A percentile compares a stretch with the other conserved stretches of the same genome.
phyloP scores from a whole-genome alignment of 2,113 vertebrate species.

The Misgurnus anguillicaudatus region DNA sequence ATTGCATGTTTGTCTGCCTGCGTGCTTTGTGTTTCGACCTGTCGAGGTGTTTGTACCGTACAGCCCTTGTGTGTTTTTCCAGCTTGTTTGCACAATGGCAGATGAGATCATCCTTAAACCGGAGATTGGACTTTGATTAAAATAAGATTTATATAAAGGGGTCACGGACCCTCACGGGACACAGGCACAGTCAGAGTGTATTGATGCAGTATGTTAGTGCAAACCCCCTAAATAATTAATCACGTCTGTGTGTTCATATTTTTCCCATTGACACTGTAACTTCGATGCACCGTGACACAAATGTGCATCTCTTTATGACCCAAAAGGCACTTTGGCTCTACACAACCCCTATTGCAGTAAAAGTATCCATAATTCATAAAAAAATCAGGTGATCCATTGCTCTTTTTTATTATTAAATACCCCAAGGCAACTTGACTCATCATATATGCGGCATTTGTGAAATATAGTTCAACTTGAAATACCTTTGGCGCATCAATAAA shows the following conservation, averaged over 20 bases:
- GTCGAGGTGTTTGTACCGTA: conserved; percentile 20
- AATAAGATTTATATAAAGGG: conserved; percentile 17
- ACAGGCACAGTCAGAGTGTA: not conserved
- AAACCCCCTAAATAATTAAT: conserved; percentile 38
- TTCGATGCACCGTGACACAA: not conserved
- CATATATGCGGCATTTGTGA: conserved; percentile 10
- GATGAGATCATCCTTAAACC: not conserved
- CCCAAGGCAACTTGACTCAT: conserved; percentile 9
- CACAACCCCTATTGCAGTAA: not conserved
- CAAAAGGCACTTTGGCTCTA: conserved; percentile 7
- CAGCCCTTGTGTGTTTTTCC: not conserved
- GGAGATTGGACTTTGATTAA: conserved; percentile 4
- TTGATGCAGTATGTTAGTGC: conserved; percentile 2
- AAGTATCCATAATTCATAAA: conserved; percentile 46
- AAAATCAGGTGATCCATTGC: conserved; percentile 21
- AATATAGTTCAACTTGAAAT: conserved; percentile 26
- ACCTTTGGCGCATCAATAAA: conserved; percentile 48
- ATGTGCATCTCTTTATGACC: not conserved
- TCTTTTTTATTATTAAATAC: conserved; percentile 23
- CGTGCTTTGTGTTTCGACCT: conserved; percentile 13
- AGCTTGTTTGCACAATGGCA: not conserved
- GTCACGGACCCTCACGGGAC: not conserved
- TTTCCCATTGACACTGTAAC: conserved; percentile 12
- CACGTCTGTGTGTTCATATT: not conserved
- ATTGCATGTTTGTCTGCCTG: conserved; percentile 27